Evolutionary conservation across 2,888 invertebrate species (phyloP).

Genomic region (Ligdia adustata): DNA sequence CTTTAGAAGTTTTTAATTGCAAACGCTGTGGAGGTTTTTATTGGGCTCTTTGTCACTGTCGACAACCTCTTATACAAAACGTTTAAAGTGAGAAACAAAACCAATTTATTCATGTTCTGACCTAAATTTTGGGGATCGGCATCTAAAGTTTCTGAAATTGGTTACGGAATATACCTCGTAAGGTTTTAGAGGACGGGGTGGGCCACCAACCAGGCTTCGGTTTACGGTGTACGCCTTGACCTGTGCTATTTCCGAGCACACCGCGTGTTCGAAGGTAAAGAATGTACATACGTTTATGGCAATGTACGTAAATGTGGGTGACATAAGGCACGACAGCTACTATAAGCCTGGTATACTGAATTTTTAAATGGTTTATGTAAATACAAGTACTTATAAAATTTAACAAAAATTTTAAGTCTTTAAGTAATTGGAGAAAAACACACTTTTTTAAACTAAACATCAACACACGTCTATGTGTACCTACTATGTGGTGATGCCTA

Average conservation of each 20-base stretch:
- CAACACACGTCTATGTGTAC: too few species aligned
- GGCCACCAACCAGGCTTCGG: slow-evolving; percentile 13
- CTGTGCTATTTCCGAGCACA: slow-evolving; percentile 34
- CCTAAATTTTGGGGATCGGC: slow-evolving; percentile 28
- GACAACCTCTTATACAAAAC: slow-evolving; percentile 20
- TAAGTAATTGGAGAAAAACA: too few species aligned
- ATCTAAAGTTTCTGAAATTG: slow-evolving; percentile 22
- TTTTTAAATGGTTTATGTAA: too few species aligned
- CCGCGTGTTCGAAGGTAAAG: slow-evolving; percentile 32
- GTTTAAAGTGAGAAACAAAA: slow-evolving; percentile 32
- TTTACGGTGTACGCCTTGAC: slow-evolving; percentile 32
- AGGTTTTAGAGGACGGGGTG: slow-evolving; percentile 16
- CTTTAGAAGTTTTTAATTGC: slow-evolving; percentile 27
- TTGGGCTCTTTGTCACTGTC: slow-evolving; percentile 25
- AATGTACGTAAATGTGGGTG: slow-evolving; percentile 24
- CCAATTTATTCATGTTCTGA: slow-evolving; percentile 35
- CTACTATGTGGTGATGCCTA: too few species aligned
- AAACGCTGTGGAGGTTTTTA: slow-evolving; percentile 21
- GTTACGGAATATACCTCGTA: slow-evolving; percentile 19
- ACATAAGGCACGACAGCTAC: slow-evolving; percentile 4
- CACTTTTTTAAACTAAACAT: too few species aligned
- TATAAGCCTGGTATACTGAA: not conserved
- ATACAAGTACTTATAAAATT: too few species aligned
- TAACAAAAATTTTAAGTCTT: too few species aligned
- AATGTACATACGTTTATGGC: slow-evolving; percentile 29